Evolutionary conservation across 2,888 invertebrate genomes (phyloP).

Genomic region (Tigriopus californicus): DNA sequence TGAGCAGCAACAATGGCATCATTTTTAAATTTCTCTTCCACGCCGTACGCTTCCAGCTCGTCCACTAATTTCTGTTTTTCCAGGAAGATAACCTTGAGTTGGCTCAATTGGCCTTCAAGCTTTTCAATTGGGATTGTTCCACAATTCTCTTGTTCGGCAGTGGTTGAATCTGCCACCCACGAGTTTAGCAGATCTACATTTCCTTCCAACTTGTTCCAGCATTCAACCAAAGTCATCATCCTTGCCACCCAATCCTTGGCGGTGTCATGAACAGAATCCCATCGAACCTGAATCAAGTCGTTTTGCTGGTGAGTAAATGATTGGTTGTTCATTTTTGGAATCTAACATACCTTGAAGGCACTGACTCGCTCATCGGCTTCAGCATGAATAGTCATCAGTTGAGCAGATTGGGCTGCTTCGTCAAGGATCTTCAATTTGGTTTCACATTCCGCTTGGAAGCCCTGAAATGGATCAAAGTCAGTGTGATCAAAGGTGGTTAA

Average conservation of each 20-base stretch:
- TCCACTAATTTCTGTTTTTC: conserved; percentile 16
- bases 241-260: conserved; percentile 18
- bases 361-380: conserved; percentile 18
- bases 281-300: conserved; percentile 7
- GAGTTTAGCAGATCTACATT: conserved; percentile 15
- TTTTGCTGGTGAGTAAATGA: too few species aligned
- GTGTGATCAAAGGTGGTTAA: too few species aligned
- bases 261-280: conserved; percentile 18
- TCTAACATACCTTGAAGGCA: conserved; percentile 4
- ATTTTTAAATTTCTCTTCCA: background rate
- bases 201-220: conserved; percentile 16
- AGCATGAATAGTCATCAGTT: conserved; percentile 16
- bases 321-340: too few species aligned
- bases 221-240: conserved; percentile 17
- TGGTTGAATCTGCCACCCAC: conserved; percentile 14
- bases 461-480: background rate
- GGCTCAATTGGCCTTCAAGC: conserved; percentile 15
- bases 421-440: conserved; percentile 3
- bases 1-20: background rate
- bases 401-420: conserved; percentile 7
- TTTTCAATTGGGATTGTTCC: background rate
- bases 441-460: conserved; percentile 10
- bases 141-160: background rate
- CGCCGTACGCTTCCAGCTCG: conserved; percentile 11
- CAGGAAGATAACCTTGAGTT: conserved; percentile 14